Evolutionary conservation across 2,797 vertebrate species (phyloP).

Genomic region (Gambusia yucatana): DNA sequence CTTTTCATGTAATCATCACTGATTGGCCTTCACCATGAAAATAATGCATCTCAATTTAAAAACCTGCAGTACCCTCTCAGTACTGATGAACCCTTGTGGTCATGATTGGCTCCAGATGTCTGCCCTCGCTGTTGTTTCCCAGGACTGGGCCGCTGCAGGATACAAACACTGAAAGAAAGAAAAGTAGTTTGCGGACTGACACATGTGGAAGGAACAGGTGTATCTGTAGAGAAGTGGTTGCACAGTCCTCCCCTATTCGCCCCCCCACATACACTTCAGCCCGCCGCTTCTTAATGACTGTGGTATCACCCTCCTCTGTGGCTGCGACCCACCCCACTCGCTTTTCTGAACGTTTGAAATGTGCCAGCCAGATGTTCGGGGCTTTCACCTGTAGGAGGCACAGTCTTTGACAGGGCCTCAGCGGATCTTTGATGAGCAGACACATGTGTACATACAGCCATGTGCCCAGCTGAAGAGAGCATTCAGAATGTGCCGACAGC

Average conservation of each 20-base stretch:
- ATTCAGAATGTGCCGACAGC: constrained; percentile 37
- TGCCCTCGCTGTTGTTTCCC: constrained; percentile 39
- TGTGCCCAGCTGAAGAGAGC: constrained; percentile 34
- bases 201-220: constrained; percentile 67
- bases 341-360: constrained; percentile 64
- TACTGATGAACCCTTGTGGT: constrained; percentile 47
- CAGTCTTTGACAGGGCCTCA: constrained; percentile 62
- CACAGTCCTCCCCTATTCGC: neutral
- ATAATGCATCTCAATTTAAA: constrained; percentile 31
- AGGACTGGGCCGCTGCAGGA: constrained; percentile 37
- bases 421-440: constrained; percentile 40
- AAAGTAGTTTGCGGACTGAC: constrained; percentile 46
- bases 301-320: constrained; percentile 57
- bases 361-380: constrained; percentile 75
- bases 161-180: constrained; percentile 40
- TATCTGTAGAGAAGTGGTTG: constrained; percentile 45
- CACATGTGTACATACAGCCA: constrained; percentile 21
- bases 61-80: constrained; percentile 37
- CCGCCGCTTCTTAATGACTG: constrained; percentile 67
- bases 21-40: constrained; percentile 13
- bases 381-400: constrained; percentile 71
- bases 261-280: constrained; percentile 11
- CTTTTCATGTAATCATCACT: constrained; percentile 18
- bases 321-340: constrained; percentile 56
- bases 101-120: constrained; percentile 65